These are phyloP conservation scores for Eupeodes latifasciatus DNA, from an alignment of 2,888 invertebrate species.

Conservation along the genomic window DNA sequence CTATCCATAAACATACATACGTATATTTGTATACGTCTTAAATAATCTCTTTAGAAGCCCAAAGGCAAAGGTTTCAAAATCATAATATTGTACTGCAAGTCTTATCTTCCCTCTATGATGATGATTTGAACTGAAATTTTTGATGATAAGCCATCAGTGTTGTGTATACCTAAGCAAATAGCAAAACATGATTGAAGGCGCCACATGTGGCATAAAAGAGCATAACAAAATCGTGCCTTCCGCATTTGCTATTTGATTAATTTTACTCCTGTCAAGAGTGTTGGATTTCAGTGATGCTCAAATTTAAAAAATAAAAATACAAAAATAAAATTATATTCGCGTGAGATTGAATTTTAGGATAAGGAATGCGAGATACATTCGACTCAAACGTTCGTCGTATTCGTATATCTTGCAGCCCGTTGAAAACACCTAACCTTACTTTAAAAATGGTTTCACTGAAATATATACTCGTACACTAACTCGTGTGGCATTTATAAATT, in stretches of 20 bases:
- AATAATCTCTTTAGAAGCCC: constrained; percentile 27
- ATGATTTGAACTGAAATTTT: constrained; percentile 25
- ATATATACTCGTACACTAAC: neutral
- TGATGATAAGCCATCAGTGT: constrained; percentile 42
- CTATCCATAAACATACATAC: neutral
- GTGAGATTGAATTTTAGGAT: constrained; percentile 37
- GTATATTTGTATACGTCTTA: neutral
- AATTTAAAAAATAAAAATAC: neutral
- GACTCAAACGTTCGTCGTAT: constrained; percentile 23
- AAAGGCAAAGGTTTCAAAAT: constrained; percentile 43
- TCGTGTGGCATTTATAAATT: constrained; percentile 45
- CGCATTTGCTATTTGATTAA: constrained; percentile 62
- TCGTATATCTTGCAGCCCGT: neutral
- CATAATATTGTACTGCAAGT: constrained; percentile 10
- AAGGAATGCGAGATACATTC: constrained; percentile 41
- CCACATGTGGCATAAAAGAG: constrained; percentile 39
- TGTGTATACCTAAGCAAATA: neutral
- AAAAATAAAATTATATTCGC: constrained; percentile 15
- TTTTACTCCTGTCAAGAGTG: constrained; percentile 25
- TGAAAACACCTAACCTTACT: neutral
- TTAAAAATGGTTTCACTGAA: neutral
- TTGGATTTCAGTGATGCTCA: neutral
- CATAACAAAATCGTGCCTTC: constrained; percentile 52
- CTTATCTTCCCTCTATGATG: neutral
- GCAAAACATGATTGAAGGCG: constrained; percentile 38